Conservation (phyloP, 2,113 vertebrate species). For the Marmota monax region DNA sequence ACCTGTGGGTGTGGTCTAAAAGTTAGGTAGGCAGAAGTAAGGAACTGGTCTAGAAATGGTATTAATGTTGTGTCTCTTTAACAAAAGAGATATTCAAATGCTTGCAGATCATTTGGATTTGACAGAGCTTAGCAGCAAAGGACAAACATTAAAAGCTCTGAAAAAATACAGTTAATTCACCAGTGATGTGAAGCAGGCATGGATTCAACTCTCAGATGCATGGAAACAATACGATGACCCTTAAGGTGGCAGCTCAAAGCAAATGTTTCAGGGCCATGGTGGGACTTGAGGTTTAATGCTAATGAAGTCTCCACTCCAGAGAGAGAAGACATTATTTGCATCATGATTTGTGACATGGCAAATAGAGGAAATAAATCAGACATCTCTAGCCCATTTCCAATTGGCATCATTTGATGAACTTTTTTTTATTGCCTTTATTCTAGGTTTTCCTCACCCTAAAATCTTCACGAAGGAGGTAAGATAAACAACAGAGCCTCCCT, state of each 20-base stretch:
- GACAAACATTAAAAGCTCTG: conserved; percentile 6
- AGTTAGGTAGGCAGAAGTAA: neutral
- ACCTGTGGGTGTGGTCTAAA: neutral
- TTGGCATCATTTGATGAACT: conserved; percentile 28
- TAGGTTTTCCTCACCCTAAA: conserved; percentile 29
- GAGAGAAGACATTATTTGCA: conserved; percentile 25
- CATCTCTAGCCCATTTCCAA: conserved; percentile 34
- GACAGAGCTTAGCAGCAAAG: neutral
- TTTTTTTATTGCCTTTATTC: conserved; percentile 31
- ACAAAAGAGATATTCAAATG: neutral
- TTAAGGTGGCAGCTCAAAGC: neutral
- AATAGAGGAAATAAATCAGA: conserved; percentile 45
- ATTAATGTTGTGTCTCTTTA: neutral
- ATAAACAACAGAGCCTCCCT: conserved; percentile 59
- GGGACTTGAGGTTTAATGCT: neutral
- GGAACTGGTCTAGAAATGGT: neutral
- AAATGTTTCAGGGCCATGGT: neutral
- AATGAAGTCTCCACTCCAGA: conserved; percentile 20
- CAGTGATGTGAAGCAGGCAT: neutral
- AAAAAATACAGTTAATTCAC: neutral
- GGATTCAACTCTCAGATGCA: conserved; percentile 43
- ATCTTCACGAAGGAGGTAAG: conserved; percentile 45
- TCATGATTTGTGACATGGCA: conserved; percentile 55
- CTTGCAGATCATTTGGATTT: conserved; percentile 18
- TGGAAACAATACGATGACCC: neutral